Conservation (phyloP, 2,888 invertebrate genomes). For the Galerucella nymphaeae region DNA sequence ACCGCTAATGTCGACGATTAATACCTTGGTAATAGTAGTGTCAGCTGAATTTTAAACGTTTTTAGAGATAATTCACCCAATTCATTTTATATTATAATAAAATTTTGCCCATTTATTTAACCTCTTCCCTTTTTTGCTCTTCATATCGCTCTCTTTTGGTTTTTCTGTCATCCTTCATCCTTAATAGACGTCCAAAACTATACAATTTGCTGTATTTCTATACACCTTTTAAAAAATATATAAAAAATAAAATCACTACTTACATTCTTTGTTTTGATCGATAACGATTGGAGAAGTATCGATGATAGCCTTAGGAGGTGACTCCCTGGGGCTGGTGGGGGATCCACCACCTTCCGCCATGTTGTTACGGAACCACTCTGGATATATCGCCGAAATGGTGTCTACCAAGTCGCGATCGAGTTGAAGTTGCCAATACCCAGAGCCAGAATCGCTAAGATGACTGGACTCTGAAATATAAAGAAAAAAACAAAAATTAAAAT, state of each 20-base stretch:
- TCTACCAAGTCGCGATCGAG: slow-evolving; percentile 93
- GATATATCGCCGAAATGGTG: slow-evolving; percentile 91
- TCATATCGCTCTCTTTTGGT: too few species aligned
- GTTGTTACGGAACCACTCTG: slow-evolving; percentile 87
- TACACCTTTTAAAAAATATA: too few species aligned
- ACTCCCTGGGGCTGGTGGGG: slow-evolving; percentile 66
- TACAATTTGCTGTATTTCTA: too few species aligned
- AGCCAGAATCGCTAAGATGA: slow-evolving; percentile 71
- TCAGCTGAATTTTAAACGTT: slow-evolving; percentile 3
- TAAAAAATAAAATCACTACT: slow-evolving; percentile 63
- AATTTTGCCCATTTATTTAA: too few species aligned
- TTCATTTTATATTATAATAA: too few species aligned
- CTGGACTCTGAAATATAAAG: slow-evolving; percentile 74
- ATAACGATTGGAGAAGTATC: slow-evolving; percentile 95
- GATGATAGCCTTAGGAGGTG: slow-evolving; percentile 91
- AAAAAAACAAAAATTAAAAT: slow-evolving; percentile 28
- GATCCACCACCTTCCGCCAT: slow-evolving; percentile 59
- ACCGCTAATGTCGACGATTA: slow-evolving; percentile 10
- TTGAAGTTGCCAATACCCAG: slow-evolving; percentile 91
- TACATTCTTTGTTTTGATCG: slow-evolving; percentile 98
- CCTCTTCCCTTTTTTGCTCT: too few species aligned
- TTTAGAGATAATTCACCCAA: not conserved
- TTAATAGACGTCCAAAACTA: too few species aligned
- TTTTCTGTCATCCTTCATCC: too few species aligned
- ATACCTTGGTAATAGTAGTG: not conserved